Conservation (phyloP, 2,113 vertebrate genomes). For the Mus musculus region DNA sequence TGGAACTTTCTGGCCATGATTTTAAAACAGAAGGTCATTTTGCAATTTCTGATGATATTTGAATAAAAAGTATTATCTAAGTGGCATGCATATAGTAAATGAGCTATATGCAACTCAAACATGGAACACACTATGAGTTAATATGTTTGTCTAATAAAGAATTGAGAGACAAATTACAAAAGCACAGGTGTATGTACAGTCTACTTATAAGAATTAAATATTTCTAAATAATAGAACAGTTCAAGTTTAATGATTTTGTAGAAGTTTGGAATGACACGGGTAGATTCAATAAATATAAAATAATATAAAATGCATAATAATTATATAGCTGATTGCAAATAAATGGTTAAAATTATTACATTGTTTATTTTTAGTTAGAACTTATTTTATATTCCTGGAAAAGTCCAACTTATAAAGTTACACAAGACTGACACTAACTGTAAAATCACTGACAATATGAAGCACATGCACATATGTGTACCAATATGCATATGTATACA, state of each 20-base stretch:
- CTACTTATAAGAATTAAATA: conserved; percentile 16
- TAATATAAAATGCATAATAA: not conserved
- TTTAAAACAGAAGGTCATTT: not conserved
- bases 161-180: not conserved
- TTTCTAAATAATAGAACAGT: not conserved
- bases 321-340: not conserved
- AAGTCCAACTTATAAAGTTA: not conserved
- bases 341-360: not conserved
- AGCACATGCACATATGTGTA: not conserved
- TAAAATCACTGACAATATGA: not conserved
- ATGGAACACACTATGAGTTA: not conserved
- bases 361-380: not conserved
- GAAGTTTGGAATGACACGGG: not conserved
- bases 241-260: not conserved
- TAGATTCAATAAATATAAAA: not conserved
- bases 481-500: not conserved
- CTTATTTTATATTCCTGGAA: not conserved
- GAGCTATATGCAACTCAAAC: not conserved
- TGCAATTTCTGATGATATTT: not conserved
- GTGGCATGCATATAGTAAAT: not conserved
- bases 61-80: not conserved
- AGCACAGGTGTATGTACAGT: not conserved
- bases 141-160: not conserved
- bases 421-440: not conserved
- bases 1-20: not conserved